Evolutionary conservation across 2,797 vertebrate species (phyloP).

Genomic region (Sebastes glaucus): DNA sequence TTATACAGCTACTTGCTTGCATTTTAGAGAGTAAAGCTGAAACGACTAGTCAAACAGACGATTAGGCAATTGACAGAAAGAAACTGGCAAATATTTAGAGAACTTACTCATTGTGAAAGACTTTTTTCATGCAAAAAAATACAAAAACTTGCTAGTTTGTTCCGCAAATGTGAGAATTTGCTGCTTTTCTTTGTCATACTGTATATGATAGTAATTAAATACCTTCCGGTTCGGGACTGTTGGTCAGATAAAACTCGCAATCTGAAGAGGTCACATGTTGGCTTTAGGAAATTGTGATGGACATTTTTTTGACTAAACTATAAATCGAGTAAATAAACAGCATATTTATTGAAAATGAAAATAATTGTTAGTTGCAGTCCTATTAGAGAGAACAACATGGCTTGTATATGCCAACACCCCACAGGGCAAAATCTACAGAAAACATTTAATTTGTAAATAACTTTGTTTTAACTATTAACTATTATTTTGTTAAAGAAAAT

Average conservation of each 20-base stretch:
- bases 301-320: not conserved
- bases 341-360: not conserved
- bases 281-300: not conserved
- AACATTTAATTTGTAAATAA: not conserved
- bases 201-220: not conserved
- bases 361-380: not conserved
- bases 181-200: not conserved
- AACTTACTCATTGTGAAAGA: not conserved
- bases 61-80: not conserved
- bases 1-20: not conserved
- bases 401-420: not conserved
- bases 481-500: too few relatives aligned
- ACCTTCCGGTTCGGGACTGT: not conserved
- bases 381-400: not conserved
- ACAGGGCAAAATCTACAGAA: not conserved
- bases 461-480: too few relatives aligned
- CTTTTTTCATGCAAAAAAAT: not conserved
- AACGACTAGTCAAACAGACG: not conserved
- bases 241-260: not conserved
- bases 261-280: not conserved
- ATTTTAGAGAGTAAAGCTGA: not conserved
- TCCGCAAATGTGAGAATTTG: not conserved
- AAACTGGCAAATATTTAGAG: not conserved
- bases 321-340: not conserved
- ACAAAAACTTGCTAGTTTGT: not conserved